These are phyloP conservation scores for Heteromyza rotundicornis DNA, from an alignment of 2,888 invertebrate genomes.

Conservation along the genomic window DNA sequence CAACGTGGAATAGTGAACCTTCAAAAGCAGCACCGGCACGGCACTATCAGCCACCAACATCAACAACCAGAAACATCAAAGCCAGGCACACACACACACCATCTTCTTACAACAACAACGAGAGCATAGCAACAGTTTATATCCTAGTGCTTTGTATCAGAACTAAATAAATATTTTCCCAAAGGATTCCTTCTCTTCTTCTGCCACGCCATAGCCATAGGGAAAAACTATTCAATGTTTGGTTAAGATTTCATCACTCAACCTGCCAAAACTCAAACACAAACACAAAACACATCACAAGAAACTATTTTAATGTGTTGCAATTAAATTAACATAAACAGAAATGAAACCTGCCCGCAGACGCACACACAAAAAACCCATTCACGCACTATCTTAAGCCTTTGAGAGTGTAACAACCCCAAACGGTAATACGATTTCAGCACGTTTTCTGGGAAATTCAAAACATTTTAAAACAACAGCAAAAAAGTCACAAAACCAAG, in stretches of 20 bases:
- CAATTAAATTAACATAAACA: conserved; percentile 52
- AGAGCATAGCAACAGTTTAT: neutral
- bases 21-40: conserved; percentile 37
- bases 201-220: no score
- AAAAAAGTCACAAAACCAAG: no score
- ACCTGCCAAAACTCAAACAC: conserved; percentile 33
- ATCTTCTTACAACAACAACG: neutral
- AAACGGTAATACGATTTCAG: neutral
- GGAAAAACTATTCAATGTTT: neutral
- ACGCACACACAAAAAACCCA: conserved; percentile 25
- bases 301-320: conserved; percentile 52
- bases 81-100: conserved; percentile 45
- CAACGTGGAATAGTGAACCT: conserved; percentile 31
- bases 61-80: conserved; percentile 28
- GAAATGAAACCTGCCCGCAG: conserved; percentile 30
- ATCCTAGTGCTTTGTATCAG: neutral
- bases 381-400: conserved; percentile 31
- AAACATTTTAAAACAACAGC: conserved; percentile 41
- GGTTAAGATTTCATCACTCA: conserved; percentile 5
- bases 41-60: no score
- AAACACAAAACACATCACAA: conserved; percentile 22
- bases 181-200: neutral
- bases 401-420: conserved; percentile 16
- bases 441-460: conserved; percentile 38
- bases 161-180: neutral